Evolutionary conservation across 1,140 invertebrate species (phyloP).

Genomic region (Aphelinus atriplicis): DNA sequence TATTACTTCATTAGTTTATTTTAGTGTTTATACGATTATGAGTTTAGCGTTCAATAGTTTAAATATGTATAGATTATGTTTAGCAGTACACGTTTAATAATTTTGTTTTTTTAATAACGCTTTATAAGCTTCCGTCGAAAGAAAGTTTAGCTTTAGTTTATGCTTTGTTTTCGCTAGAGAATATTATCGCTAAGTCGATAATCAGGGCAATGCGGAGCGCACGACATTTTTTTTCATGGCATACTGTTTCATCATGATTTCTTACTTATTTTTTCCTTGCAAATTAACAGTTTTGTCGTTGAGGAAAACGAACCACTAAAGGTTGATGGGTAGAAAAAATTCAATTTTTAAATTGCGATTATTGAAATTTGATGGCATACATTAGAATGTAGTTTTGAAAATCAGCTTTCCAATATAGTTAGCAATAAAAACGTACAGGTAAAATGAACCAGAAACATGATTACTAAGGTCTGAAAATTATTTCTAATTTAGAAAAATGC

Average conservation of each 20-base stretch:
- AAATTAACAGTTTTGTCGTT: not conserved
- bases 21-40: conserved; percentile 61
- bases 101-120: conserved; percentile 45
- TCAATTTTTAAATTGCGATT: too few species aligned
- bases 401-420: too few species aligned
- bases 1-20: conserved; percentile 60
- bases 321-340: too few species aligned
- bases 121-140: conserved; percentile 35
- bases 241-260: too few species aligned
- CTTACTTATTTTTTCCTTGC: too few species aligned
- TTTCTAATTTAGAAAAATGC: not conserved
- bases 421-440: too few species aligned
- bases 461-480: too few species aligned
- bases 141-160: conserved; percentile 38
- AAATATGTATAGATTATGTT: conserved; percentile 65
- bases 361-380: too few species aligned
- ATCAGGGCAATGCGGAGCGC: conserved; percentile 30
- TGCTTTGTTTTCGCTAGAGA: conserved; percentile 33
- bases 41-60: conserved; percentile 64
- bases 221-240: conserved; percentile 9
- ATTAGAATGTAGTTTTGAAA: too few species aligned
- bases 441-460: too few species aligned
- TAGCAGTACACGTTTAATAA: conserved; percentile 62
- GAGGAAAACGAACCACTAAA: not conserved
- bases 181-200: conserved; percentile 33